phyloP scores from a whole-genome alignment of 2,113 vertebrate species.

The Phaetusa simplex region DNA sequence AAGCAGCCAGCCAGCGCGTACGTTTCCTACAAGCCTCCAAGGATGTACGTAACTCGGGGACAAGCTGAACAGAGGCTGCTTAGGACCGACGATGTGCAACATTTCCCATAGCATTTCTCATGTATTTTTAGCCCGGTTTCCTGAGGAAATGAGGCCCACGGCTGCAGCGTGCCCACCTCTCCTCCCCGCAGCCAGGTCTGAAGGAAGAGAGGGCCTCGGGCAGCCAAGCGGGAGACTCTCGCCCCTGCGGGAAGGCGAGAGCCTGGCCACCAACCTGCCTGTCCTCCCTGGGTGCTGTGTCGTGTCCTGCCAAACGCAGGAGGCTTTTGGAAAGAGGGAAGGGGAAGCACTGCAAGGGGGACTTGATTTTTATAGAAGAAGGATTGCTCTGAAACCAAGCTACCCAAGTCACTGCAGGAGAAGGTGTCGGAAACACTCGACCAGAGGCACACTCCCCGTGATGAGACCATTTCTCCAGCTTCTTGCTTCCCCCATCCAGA shows the following conservation, averaged over 20 bases:
- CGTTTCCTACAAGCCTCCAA: rapidly evolving
- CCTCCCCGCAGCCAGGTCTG: neutral
- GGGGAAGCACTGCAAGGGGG: neutral
- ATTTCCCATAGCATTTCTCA: neutral
- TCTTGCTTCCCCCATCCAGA: neutral
- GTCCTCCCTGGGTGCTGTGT: rapidly evolving
- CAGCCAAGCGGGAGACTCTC: rapidly evolving
- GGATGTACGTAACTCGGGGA: rapidly evolving
- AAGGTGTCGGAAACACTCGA: rapidly evolving
- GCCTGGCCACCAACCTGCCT: neutral
- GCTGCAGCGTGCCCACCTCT: neutral
- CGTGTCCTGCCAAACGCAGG: rapidly evolving
- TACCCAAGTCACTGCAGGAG: neutral
- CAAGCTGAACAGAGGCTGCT: neutral
- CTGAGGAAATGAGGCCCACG: neutral
- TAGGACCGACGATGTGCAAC: rapidly evolving
- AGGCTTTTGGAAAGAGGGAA: neutral
- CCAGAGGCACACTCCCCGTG: neutral
- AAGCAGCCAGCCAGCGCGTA: neutral
- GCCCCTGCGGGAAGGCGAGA: neutral
- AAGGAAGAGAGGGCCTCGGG: neutral
- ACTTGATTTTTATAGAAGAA: neutral
- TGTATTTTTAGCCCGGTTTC: slow-evolving; percentile 11
- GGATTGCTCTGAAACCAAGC: neutral
- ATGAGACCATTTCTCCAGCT: neutral